Evolutionary conservation across 1,140 invertebrate genomes (phyloP).

Genomic region (Aphaenogaster floridana): DNA sequence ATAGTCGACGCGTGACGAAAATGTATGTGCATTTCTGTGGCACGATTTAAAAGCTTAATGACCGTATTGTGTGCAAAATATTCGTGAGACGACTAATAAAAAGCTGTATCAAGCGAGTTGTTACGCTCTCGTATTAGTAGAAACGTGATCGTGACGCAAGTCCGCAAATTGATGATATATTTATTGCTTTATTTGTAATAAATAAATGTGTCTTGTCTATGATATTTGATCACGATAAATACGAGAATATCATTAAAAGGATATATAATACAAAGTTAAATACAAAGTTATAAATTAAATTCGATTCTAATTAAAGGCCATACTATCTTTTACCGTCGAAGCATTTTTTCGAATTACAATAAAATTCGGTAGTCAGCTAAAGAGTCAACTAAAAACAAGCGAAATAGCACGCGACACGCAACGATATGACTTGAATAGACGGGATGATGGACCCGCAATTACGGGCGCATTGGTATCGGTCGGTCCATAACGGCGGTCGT

Average conservation of each 20-base stretch:
- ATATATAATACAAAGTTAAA: not conserved
- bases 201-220: not conserved
- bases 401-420: not conserved
- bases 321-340: not conserved
- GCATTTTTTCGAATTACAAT: not conserved
- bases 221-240: not conserved
- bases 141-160: slow-evolving; percentile 16
- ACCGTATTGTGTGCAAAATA: slow-evolving; percentile 56
- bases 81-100: slow-evolving; percentile 38
- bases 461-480: not conserved
- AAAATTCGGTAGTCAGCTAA: not conserved
- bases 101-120: not conserved
- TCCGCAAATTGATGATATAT: slow-evolving; percentile 26
- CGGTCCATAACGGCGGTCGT: slow-evolving; percentile 11
- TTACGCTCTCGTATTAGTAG: slow-evolving; percentile 1
- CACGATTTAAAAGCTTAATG: slow-evolving; percentile 54
- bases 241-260: not conserved
- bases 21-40: slow-evolving; percentile 16
- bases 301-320: not conserved
- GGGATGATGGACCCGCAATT: slow-evolving; percentile 36
- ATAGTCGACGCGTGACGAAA: slow-evolving; percentile 14
- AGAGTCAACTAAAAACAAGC: not conserved
- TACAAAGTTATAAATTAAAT: not conserved
- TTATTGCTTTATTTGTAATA: slow-evolving; percentile 3
- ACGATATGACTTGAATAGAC: not conserved